Percentiles rank a stretch among this genome's conserved stretches.
Evolutionary conservation across 2,888 invertebrate species (phyloP).

Genomic region (Xestia sexstrigata): DNA sequence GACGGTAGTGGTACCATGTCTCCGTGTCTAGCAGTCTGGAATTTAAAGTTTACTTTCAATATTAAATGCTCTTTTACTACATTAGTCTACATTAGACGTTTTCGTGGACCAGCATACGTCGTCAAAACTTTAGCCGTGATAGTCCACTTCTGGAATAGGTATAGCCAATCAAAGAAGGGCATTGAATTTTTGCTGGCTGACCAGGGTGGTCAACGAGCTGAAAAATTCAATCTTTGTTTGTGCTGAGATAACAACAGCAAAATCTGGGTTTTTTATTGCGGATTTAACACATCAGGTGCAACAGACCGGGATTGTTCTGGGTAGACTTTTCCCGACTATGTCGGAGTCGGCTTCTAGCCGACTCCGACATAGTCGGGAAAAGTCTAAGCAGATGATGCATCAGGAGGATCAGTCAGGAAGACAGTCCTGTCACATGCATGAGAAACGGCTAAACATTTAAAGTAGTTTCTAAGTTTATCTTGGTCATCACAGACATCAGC

Average conservation of each 20-base stretch:
- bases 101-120: neutral
- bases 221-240: neutral
- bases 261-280: neutral
- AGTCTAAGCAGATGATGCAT: neutral
- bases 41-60: slow-evolving; percentile 6
- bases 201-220: neutral
- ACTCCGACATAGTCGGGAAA: neutral
- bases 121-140: neutral
- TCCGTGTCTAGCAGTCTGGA: slow-evolving; percentile 93
- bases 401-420: neutral
- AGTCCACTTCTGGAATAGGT: neutral
- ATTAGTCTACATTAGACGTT: neutral
- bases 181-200: too few species aligned
- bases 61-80: too few species aligned
- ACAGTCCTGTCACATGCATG: too few species aligned
- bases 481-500: too few species aligned
- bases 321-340: too few species aligned
- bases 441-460: too few species aligned
- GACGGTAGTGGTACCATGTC: slow-evolving; percentile 91
- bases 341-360: too few species aligned
- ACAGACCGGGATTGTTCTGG: too few species aligned
- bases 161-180: neutral
- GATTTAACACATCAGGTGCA: neutral
- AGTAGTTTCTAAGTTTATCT: too few species aligned
- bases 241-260: neutral